Base-by-base conservation (phyloP, 2,797 vertebrate species). In the Tolypeutes matacus region DNA sequence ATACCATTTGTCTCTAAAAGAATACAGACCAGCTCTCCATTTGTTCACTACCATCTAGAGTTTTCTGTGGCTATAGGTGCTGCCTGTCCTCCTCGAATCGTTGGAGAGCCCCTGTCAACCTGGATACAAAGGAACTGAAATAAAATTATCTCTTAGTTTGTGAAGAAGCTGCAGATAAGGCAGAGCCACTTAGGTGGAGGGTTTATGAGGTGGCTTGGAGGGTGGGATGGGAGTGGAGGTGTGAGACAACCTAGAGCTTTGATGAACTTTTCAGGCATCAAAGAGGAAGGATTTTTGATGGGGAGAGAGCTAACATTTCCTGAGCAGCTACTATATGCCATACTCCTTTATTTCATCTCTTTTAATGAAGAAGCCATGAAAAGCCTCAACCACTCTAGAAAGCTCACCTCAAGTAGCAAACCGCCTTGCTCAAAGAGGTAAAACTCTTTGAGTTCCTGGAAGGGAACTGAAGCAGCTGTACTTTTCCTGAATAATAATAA, bases 401-500 rank as follows among this genome's bases (percentile, higher is more conserved):
- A 88, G 34, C 78, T 62, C 3, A 13, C 9, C 67, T 17, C 29
- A 13, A 64, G n/a, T 15, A 67, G 34, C 39, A 60, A n/a, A 89
- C 21, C n/a, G 42, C 7, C 60, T 39, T 93, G 53, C 69, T 53
- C 70, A 29, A 39, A 12, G 51, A 78, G 62, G 18, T 78, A 42
- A 91, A 34, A 78, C 4, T 39, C 81, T 64, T 60, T 36, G 13
- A 10, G 0, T 82, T 2, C 53, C 42, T 86, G 69, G 73, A 73
- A 81, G 34, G 23, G 62, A 88, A n/a, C 17, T 62, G 17, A 81
- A 39, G 77, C 29, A 67, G 3, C 76, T 94, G 34, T 80, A n/a
- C 83, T 92, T 86, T 96, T 83, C 67, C 76, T 27, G 31, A 94
- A 39, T 13, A 3, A 27, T 67, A 42, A 42, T 46, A 29, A 34